Percentiles rank a stretch among this genome's conserved stretches.
These are phyloP conservation scores for Rhopalosiphum maidis DNA, from an alignment of 1,140 invertebrate species.

Conservation along the genomic window DNA sequence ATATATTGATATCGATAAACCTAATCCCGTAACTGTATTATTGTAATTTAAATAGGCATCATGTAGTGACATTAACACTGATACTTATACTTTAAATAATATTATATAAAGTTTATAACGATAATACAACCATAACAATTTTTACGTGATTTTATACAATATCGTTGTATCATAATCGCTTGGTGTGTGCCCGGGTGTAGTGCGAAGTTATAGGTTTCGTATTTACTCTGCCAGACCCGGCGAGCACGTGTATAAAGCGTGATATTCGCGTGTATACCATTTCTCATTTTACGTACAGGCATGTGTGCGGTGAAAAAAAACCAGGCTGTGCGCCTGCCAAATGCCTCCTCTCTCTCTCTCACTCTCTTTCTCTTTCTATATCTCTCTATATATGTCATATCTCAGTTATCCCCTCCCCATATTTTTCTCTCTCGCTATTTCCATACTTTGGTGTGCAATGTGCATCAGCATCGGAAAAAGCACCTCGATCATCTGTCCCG, in stretches of 20 bases:
- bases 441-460: background rate
- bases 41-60: too few relatives aligned
- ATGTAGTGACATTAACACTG: background rate
- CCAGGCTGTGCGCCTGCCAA: slow-evolving; percentile 14
- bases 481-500: background rate
- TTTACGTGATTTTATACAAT: background rate
- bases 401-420: background rate
- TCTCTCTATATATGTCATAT: too few relatives aligned
- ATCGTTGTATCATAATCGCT: background rate
- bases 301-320: background rate
- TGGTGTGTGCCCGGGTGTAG: background rate
- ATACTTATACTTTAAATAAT: background rate
- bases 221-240: background rate
- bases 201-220: background rate
- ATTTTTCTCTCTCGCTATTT: background rate
- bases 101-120: background rate
- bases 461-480: background rate
- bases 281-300: slow-evolving; percentile 46
- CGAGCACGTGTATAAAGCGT: slow-evolving; percentile 49
- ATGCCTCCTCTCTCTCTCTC: background rate
- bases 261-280: slow-evolving; percentile 43
- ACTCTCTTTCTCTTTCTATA: background rate
- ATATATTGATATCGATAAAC: background rate
- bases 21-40: background rate
- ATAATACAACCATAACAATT: background rate